A percentile compares a stretch with the other conserved stretches of the same genome.
Evolutionary conservation across 1,140 invertebrate genomes (phyloP).

Genomic region (Riptortus pedestris): DNA sequence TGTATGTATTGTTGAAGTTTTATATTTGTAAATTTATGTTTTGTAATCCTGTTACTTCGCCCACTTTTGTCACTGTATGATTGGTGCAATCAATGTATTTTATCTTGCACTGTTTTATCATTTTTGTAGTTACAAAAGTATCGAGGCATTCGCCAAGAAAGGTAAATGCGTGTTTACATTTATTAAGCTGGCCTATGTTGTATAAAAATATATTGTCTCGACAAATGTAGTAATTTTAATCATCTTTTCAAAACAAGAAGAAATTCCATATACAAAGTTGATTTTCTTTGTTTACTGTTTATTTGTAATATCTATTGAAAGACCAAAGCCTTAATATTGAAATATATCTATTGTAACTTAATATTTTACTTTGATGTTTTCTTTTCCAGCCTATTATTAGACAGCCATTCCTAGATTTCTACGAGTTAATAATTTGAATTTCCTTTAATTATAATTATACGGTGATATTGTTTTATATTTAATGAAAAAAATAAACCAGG

Average conservation of each 20-base stretch:
- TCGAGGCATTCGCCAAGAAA: slow-evolving; percentile 9
- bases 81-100: slow-evolving; percentile 16
- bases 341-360: slow-evolving; percentile 34
- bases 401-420: too few relatives aligned
- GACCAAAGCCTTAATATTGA: slow-evolving; percentile 34
- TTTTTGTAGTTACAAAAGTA: slow-evolving; percentile 12
- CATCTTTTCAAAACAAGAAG: slow-evolving; percentile 26
- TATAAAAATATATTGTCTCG: slow-evolving; percentile 21
- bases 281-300: slow-evolving; percentile 10
- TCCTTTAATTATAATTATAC: too few relatives aligned
- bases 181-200: slow-evolving; percentile 28
- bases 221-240: slow-evolving; percentile 26
- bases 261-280: slow-evolving; percentile 20
- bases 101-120: slow-evolving; percentile 10
- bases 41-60: neutral
- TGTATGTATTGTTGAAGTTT: slow-evolving; percentile 7
- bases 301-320: slow-evolving; percentile 31
- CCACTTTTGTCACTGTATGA: neutral
- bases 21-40: neutral
- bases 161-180: slow-evolving; percentile 24
- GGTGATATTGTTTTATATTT: too few relatives aligned
- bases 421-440: too few relatives aligned
- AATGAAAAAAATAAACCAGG: too few relatives aligned
- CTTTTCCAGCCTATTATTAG: too few relatives aligned
- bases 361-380: slow-evolving; percentile 1